A percentile compares a stretch with the other conserved stretches of the same genome.
Evolutionary conservation across 2,888 invertebrate species (phyloP).

Genomic region (Cancer borealis): DNA sequence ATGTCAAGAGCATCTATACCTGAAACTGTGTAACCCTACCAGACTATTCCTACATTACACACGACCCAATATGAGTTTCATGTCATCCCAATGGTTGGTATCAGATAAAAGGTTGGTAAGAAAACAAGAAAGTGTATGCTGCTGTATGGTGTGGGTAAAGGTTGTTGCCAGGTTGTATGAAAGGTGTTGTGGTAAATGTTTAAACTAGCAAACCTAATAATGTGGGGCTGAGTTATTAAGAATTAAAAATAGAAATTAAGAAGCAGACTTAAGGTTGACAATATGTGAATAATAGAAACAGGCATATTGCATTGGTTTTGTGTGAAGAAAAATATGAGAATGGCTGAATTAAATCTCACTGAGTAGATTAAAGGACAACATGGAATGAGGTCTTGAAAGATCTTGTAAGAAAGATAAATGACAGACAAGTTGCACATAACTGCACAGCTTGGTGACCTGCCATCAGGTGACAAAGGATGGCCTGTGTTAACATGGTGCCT

Average conservation of each 20-base stretch:
- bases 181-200: neutral
- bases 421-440: neutral
- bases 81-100: neutral
- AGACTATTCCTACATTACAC: neutral
- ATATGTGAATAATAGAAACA: neutral
- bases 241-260: neutral
- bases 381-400: neutral
- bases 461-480: neutral
- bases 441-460: neutral
- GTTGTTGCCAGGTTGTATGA: neutral
- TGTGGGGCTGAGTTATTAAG: neutral
- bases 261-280: neutral
- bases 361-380: neutral
- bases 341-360: neutral
- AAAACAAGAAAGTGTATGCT: neutral
- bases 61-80: neutral
- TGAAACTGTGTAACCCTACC: conserved; percentile 13
- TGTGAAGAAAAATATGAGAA: neutral
- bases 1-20: neutral
- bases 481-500: neutral
- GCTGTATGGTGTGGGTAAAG: neutral
- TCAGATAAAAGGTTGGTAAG: neutral
- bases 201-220: neutral
- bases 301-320: neutral
- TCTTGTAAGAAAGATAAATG: neutral